A percentile compares a stretch with the other conserved stretches of the same genome.
Evolutionary conservation across 1,140 invertebrate genomes (phyloP).

Genomic region (Paraescarpia echinospica): DNA sequence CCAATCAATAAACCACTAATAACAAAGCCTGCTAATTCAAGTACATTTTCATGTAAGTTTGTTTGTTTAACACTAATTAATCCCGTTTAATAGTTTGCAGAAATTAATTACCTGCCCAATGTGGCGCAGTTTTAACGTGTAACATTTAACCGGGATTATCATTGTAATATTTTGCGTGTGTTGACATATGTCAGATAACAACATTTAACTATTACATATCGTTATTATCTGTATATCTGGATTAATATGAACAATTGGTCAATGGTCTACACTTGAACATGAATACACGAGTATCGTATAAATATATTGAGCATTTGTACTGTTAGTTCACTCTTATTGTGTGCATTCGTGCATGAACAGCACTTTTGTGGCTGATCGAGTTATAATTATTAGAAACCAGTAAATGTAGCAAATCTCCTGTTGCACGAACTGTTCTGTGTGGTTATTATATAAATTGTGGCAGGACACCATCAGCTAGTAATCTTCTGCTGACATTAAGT

Average conservation of each 20-base stretch:
- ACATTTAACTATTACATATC: not conserved
- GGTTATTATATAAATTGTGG: no score
- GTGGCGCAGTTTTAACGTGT: not conserved
- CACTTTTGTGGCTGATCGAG: no score
- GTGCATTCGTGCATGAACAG: no score
- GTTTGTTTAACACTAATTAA: not conserved
- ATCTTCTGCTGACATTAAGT: not conserved
- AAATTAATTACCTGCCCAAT: not conserved
- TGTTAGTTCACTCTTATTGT: no score
- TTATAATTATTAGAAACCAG: no score
- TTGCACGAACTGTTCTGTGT: no score
- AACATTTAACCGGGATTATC: not conserved
- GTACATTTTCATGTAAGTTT: not conserved
- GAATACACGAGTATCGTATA: no score
- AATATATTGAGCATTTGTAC: no score
- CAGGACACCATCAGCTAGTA: no score
- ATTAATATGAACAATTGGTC: no score
- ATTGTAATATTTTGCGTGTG: not conserved
- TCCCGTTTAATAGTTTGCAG: not conserved
- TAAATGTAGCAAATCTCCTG: no score
- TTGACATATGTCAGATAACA: not conserved
- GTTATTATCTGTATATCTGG: not conserved
- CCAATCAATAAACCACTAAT: not conserved
- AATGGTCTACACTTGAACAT: no score
- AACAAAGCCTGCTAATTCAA: not conserved